A percentile compares a stretch with the other conserved stretches of the same genome.
Conservation (phyloP, 2,888 invertebrate species). For the Tenthredo amoena region DNA sequence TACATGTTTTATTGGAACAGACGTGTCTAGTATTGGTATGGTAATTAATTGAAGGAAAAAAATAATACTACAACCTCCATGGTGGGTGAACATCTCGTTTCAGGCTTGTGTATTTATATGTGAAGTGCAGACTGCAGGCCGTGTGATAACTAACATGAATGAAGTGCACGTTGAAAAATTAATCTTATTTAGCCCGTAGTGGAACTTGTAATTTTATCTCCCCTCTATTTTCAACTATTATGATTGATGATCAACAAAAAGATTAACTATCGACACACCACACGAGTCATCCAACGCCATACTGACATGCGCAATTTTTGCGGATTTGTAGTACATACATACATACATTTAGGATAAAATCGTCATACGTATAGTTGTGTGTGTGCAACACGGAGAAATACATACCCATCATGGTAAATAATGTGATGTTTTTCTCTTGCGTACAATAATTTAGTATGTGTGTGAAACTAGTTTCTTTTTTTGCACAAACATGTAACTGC, state of each 20-base stretch:
- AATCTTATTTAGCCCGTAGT: not conserved
- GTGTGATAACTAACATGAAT: conserved; percentile 26
- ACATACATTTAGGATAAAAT: not conserved
- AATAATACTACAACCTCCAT: conserved; percentile 69
- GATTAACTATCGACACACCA: conserved; percentile 68
- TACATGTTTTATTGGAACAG: not conserved
- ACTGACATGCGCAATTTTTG: conserved; percentile 59
- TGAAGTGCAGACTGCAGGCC: not conserved
- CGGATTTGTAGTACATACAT: not conserved
- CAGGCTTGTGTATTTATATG: conserved; percentile 40
- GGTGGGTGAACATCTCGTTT: conserved; percentile 69
- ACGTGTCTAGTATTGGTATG: not conserved
- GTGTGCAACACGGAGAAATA: not conserved
- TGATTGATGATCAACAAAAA: conserved; percentile 38
- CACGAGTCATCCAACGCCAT: conserved; percentile 74
- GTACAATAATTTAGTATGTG: not conserved
- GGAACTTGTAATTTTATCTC: not conserved
- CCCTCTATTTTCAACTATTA: not conserved
- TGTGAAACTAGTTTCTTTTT: not conserved
- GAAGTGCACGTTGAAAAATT: conserved; percentile 52
- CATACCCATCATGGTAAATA: not conserved
- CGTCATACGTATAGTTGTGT: not conserved
- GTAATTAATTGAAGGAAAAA: conserved; percentile 26
- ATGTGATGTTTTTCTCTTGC: not conserved
- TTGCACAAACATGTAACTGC: not conserved